These are phyloP conservation scores for Andrena marginata DNA, from an alignment of 2,888 invertebrate species.

Conservation along the genomic window DNA sequence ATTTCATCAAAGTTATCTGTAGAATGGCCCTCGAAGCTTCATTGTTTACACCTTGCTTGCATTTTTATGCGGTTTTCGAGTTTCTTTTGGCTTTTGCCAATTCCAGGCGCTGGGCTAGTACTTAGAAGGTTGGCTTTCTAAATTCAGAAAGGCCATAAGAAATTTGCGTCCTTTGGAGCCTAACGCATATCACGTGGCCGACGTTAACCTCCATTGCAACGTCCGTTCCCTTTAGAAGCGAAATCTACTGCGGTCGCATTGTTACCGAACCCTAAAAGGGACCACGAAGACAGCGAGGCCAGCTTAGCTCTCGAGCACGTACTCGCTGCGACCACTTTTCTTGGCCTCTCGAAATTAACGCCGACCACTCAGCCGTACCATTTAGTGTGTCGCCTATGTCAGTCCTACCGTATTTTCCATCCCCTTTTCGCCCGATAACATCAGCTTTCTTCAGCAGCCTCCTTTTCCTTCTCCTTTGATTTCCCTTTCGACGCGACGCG, in stretches of 20 bases:
- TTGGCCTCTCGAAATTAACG: slow-evolving; percentile 73
- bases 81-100: neutral
- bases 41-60: neutral
- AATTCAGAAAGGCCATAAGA: neutral
- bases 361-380: slow-evolving; percentile 71
- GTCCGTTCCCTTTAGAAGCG: slow-evolving; percentile 15
- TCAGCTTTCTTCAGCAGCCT: slow-evolving; percentile 39
- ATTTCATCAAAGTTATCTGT: no score
- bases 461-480: neutral
- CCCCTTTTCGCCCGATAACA: slow-evolving; percentile 46
- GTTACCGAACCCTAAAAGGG: slow-evolving; percentile 67
- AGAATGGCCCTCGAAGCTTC: no score
- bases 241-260: slow-evolving; percentile 63
- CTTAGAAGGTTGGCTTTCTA: neutral
- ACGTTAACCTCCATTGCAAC: slow-evolving; percentile 31
- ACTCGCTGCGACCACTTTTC: slow-evolving; percentile 69
- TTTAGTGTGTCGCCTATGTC: slow-evolving; percentile 64
- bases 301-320: slow-evolving; percentile 76
- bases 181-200: slow-evolving; percentile 43
- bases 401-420: slow-evolving; percentile 27
- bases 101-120: neutral
- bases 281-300: slow-evolving; percentile 64
- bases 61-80: neutral
- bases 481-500: slow-evolving; percentile 23
- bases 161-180: neutral